phyloP scores from a whole-genome alignment of 1,140 invertebrate species.

The Pseudomyrmex concolor region DNA sequence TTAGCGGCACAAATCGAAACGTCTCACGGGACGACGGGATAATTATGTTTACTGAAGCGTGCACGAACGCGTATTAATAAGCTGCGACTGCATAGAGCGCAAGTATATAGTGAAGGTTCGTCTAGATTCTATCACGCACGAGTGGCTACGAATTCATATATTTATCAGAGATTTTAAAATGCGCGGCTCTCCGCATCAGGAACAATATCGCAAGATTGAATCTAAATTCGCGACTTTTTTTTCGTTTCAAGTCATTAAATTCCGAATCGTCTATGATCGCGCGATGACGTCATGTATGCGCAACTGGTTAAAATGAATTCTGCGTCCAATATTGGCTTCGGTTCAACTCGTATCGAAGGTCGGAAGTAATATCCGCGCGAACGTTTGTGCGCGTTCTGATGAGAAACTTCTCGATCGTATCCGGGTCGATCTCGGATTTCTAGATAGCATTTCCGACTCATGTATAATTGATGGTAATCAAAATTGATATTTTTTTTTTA shows the following conservation, averaged over 20 bases:
- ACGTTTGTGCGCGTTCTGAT: too few relatives aligned
- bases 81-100: background rate
- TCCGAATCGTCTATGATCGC: background rate
- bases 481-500: background rate
- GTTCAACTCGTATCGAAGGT: slow-evolving; percentile 14
- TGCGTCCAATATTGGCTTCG: slow-evolving; percentile 15
- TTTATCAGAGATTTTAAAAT: slow-evolving; percentile 23
- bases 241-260: slow-evolving; percentile 1
- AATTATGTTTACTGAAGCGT: slow-evolving; percentile 56
- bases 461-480: slow-evolving; percentile 18
- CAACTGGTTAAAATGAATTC: slow-evolving; percentile 24
- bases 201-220: slow-evolving; percentile 9
- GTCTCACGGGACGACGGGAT: slow-evolving; percentile 36
- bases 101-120: slow-evolving; percentile 1
- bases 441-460: slow-evolving; percentile 14
- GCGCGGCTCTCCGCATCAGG: background rate
- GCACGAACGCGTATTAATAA: slow-evolving; percentile 21
- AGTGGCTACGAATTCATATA: slow-evolving; percentile 38
- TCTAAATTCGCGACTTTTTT: slow-evolving; percentile 29
- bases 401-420: slow-evolving; percentile 14
- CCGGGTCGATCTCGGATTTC: background rate
- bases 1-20: slow-evolving; percentile 40
- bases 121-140: slow-evolving; percentile 53
- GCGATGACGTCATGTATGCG: slow-evolving; percentile 9
- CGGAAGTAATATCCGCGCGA: slow-evolving; percentile 30